A percentile compares a stretch with the other conserved stretches of the same genome.
Evolutionary conservation across 1,140 invertebrate genomes (phyloP).

Genomic region (Diachasmimorpha longicaudata): DNA sequence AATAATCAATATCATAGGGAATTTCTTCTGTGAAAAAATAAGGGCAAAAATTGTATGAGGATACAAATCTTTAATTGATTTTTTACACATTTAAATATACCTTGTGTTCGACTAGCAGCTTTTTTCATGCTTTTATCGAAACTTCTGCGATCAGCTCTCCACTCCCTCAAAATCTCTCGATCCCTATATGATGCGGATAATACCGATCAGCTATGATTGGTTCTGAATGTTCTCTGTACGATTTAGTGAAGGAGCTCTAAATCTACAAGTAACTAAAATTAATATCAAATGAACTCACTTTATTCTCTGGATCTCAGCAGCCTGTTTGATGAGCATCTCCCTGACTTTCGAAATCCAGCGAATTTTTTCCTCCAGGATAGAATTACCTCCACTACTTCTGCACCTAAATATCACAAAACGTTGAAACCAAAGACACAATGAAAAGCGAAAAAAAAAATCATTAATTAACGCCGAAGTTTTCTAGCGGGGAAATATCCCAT

Average conservation of each 20-base stretch:
- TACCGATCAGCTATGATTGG: too few species aligned
- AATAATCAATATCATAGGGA: constrained; percentile 36
- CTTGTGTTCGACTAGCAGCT: constrained; percentile 40
- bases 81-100: constrained; percentile 25
- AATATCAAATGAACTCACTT: constrained; percentile 43
- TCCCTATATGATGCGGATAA: too few species aligned
- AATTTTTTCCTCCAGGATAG: constrained; percentile 30
- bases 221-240: too few species aligned
- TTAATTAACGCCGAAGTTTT: constrained; percentile 11
- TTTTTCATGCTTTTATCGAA: constrained; percentile 44
- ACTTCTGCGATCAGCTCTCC: constrained; percentile 43
- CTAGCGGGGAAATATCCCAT: constrained; percentile 14
- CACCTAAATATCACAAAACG: constrained; percentile 38
- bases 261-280: too few species aligned
- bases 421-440: not conserved
- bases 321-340: constrained; percentile 38
- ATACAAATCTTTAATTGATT: not conserved
- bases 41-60: too few species aligned
- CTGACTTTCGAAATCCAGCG: constrained; percentile 38
- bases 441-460: not conserved
- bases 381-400: constrained; percentile 33
- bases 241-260: too few species aligned
- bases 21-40: constrained; percentile 36
- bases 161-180: constrained; percentile 37
- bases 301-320: constrained; percentile 40